phyloP scores from a whole-genome alignment of 2,113 vertebrate genomes.

The rat (Rattus norvegicus) region GRCr8 NC_086031.1:65991001-65991500 shows the following conservation, averaged over 20 bases:
- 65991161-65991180: neutral
- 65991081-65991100: neutral
- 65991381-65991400: neutral
- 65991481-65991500: neutral
- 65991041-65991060: neutral
- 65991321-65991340: conserved; percentile 27
- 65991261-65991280: neutral
- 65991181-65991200: neutral
- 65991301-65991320: conserved; percentile 9
- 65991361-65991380: neutral
- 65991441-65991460: neutral
- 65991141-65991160: neutral
- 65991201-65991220: neutral
- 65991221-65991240: neutral
- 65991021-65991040: neutral
- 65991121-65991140: neutral
- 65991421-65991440: conserved; percentile 30
- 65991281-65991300: neutral
- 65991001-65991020: conserved; percentile 5
- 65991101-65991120: neutral
- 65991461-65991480: conserved; percentile 2
- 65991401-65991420: neutral
- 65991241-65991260: neutral
- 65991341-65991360: conserved; percentile 51
- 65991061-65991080: neutral